phyloP scores from a whole-genome alignment of 2,888 invertebrate species.

The Parelbella ahira region DNA sequence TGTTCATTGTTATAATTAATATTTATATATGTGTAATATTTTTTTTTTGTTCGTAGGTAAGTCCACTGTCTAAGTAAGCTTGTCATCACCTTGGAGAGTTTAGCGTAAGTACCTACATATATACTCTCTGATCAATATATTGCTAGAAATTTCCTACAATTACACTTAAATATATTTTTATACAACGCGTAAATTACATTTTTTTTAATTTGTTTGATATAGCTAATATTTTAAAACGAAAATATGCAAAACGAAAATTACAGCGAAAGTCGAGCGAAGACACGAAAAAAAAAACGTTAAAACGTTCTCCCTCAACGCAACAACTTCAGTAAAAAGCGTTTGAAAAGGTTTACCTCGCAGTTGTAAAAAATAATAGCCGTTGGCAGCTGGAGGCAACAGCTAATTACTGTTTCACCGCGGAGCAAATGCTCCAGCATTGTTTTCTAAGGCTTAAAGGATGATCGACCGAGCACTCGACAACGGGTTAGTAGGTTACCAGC shows the following conservation, averaged over 20 bases:
- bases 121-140: not conserved
- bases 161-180: too few species aligned
- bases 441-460: slow-evolving; percentile 23
- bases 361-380: slow-evolving; percentile 26
- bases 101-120: slow-evolving; percentile 9
- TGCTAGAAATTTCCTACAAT: not conserved
- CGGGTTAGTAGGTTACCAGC: slow-evolving; percentile 25
- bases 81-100: not conserved
- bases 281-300: slow-evolving; percentile 11
- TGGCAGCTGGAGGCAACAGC: slow-evolving; percentile 24
- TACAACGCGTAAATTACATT: too few species aligned
- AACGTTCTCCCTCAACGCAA: slow-evolving; percentile 17
- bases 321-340: slow-evolving; percentile 13
- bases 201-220: too few species aligned
- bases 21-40: too few species aligned
- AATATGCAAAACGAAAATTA: too few species aligned
- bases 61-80: not conserved
- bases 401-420: slow-evolving; percentile 25
- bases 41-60: slow-evolving; percentile 17
- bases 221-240: too few species aligned
- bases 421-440: slow-evolving; percentile 22
- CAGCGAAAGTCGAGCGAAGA: too few species aligned
- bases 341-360: slow-evolving; percentile 22
- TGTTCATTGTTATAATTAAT: too few species aligned
- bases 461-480: slow-evolving; percentile 23